phyloP scores from a whole-genome alignment of 2,797 vertebrate genomes.

The Notamacropus eugenii region DNA sequence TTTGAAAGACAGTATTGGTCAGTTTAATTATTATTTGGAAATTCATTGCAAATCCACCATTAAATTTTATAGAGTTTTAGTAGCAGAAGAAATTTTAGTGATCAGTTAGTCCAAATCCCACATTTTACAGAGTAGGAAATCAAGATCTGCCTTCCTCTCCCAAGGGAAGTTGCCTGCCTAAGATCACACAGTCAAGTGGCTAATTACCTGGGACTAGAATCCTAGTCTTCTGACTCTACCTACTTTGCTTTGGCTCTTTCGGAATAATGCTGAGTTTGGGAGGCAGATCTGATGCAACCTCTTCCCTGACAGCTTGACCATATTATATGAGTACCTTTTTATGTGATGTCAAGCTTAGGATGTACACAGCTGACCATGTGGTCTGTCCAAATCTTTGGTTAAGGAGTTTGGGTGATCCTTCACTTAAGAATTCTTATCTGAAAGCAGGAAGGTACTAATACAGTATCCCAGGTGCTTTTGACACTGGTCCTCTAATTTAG shows the following conservation, averaged over 20 bases:
- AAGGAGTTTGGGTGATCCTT: not conserved
- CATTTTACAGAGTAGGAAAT: not conserved
- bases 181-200: not conserved
- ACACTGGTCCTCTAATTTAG: not conserved
- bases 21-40: not conserved
- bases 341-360: not conserved
- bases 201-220: not conserved
- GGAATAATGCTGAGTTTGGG: not conserved
- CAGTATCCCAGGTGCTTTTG: not conserved
- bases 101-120: not conserved
- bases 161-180: not conserved
- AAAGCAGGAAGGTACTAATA: not conserved
- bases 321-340: not conserved
- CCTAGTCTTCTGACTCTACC: not conserved
- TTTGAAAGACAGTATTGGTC: not conserved
- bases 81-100: not conserved
- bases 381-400: not conserved
- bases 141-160: not conserved
- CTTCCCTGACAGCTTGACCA: not conserved
- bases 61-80: not conserved
- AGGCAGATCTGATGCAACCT: not conserved
- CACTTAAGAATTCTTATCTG: not conserved
- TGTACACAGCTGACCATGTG: not conserved
- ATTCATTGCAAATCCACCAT: not conserved
- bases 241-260: not conserved